Base-by-base conservation (phyloP, 2,797 vertebrate species). In the Propithecus perrieri region DNA sequence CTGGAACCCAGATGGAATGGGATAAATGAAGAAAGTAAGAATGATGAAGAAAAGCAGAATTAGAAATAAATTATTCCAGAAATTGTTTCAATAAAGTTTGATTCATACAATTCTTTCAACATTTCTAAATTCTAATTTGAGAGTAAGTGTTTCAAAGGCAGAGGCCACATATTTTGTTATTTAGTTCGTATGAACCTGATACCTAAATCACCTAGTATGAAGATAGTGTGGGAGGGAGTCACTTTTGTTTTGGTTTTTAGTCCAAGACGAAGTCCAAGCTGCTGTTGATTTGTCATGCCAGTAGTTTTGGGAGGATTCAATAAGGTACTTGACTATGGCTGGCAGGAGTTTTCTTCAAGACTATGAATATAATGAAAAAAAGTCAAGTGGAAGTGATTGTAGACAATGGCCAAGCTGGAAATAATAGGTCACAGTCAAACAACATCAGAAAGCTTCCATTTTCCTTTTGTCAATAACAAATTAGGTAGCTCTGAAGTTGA, bases 351-450 rank as follows among this genome's bases (percentile, higher is more conserved):
- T 93, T 59, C 55, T 87, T 90, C 43, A 41, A 92, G 61, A 50
- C 50, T 92, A 67, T 78, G 41, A 85, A 81, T 50, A 92, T 61
- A 61, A 89, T 55, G 57, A 22, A 46, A 35, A 53, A 94, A 88
- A 93, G 53, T 72, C 74, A 85, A 53, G 72, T 78, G 14, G 65
- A 95, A 97, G 94, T 80, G 41, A 87, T 88, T 74, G 43, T 48
- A 41, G 69, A 69, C 71, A 83, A 85, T 59, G 46, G 30, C 65
- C 0, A 2, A 87, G 38, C 46, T 91, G 48, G 35, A 95, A 97
- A 91, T 79, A 88, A 88, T 14, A 81, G 22, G 55, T 71, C 53
- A 22, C 50, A 89, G 35, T 33, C 46, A 90, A 90, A 59, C 80
- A 75, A 17, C 50, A 85, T 78, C 85, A 85, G 87, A 81, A 95